Base-by-base conservation (phyloP, 1,140 invertebrate genomes). In the Thalassaphorura encarpata region DNA sequence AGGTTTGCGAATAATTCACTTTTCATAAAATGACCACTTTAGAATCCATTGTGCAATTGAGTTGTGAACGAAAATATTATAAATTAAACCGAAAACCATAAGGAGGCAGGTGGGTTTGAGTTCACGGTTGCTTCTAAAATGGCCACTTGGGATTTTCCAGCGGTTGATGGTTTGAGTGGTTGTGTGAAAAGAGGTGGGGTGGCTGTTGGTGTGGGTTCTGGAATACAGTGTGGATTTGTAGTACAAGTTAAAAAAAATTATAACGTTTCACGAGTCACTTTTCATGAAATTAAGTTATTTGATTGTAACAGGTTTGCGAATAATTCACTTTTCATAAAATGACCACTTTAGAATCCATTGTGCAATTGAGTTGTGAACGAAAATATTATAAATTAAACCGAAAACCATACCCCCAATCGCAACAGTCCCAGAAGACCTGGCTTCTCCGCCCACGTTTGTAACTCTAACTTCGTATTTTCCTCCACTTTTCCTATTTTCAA, bases 391-490 rank as follows among this genome's bases (percentile, higher is more conserved):
- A 16, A 51, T 19, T 27, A 40, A 29, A 31, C 8, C 11, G 21
- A 31, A 26, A 39, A 69, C 5, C 43, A 46, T 45, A 60, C 58
- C 54, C 3, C 55, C 50, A 42, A 75, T 67, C 45, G 81, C 79
- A 31, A 92, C 78, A 2, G 85, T 82, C 40, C 86, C 82, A 0
- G 84, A 83, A 33, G 85, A 83, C 67, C 85, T 81, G 0, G 83
- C 83, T 70, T 89, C 81, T 26, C 85, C 82, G 45, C 76, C 80
- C 66, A 78, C 73, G 71, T 88, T 89, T 64, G 80, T 78, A 29
- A 86, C 80, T 26, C 82, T 72, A 2, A 91, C 79, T 74, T 91
- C 87, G 70, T 90, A 92, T 70, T 88, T 89, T 29, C 89, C 89
- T 56, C 76, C 76, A 67, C 86, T 83, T 62, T 83, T 83, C 66